Evolutionary conservation across 2,113 vertebrate species (phyloP).

Genomic region (Perca flavescens): DNA sequence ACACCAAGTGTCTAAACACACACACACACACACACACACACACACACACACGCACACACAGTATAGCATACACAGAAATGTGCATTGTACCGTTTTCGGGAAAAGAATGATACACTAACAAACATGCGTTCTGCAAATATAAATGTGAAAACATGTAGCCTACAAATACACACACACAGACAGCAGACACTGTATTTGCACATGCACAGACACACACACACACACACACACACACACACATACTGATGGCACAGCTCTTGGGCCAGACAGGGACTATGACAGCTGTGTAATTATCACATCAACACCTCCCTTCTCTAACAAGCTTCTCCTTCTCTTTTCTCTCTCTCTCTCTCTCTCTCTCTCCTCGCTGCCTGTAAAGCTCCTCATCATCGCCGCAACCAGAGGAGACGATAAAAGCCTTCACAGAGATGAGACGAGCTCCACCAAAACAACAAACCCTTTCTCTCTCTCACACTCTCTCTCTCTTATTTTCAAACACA

Average conservation of each 20-base stretch:
- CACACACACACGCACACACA: constrained; percentile 30
- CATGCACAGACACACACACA: constrained; percentile 11
- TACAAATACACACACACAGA: not conserved
- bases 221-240: constrained; percentile 9
- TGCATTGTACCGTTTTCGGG: constrained; percentile 9
- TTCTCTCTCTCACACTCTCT: not conserved
- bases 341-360: too few relatives aligned
- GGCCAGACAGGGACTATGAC: constrained; percentile 64
- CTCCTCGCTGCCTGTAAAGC: constrained; percentile 33
- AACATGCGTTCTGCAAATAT: too few relatives aligned
- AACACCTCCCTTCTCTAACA: constrained; percentile 75
- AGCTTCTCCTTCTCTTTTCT: constrained; percentile 54
- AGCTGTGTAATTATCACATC: constrained; percentile 80
- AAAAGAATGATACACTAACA: not conserved
- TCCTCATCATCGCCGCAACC: constrained; percentile 59
- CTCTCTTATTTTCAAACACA: constrained; percentile 4
- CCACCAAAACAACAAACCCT: constrained; percentile 33
- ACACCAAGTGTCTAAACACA: constrained; percentile 27
- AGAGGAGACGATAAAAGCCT: constrained; percentile 69
- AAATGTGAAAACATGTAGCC: too few relatives aligned
- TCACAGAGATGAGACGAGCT: constrained; percentile 55
- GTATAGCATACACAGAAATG: constrained; percentile 24
- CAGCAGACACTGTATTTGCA: not conserved
- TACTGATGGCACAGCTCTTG: constrained; percentile 38
- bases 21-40: constrained; percentile 23